Percentiles rank a stretch among this genome's conserved stretches.
Evolutionary conservation across 2,797 vertebrate genomes (phyloP).

Genomic region (Heterohyrax brucei): DNA sequence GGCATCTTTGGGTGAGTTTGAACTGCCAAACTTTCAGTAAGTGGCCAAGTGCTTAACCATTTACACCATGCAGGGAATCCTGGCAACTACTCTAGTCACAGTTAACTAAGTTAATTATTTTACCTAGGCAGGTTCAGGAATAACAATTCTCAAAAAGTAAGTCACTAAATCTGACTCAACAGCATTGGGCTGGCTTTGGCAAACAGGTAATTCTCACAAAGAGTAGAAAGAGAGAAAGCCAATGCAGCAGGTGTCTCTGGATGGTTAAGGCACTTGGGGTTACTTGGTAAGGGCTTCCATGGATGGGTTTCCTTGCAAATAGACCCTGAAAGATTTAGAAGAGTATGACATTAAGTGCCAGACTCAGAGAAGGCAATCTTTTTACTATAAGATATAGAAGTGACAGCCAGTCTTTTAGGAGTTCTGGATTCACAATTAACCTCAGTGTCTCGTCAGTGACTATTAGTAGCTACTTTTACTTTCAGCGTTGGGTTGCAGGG

Average conservation of each 20-base stretch:
- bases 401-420: neutral
- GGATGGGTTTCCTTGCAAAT: accelerated
- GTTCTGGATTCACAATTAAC: neutral
- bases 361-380: accelerated
- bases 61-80: neutral
- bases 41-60: neutral
- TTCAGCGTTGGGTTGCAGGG: neutral
- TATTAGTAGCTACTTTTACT: too few species aligned
- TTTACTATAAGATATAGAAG: accelerated
- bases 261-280: neutral
- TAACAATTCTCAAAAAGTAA: neutral
- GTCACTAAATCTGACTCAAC: neutral
- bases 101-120: neutral
- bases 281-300: accelerated
- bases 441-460: neutral
- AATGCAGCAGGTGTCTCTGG: accelerated
- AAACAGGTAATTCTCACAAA: neutral
- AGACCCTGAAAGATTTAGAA: neutral
- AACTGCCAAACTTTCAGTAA: neutral
- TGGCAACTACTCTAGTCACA: neutral
- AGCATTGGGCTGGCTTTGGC: too few species aligned
- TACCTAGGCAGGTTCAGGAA: neutral
- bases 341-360: accelerated
- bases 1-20: neutral
- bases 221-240: neutral